Evolutionary conservation across 1,140 invertebrate species (phyloP), one percentile per base, ranked within the genome.

Genomic region (Apolygus lucorum): DNA sequence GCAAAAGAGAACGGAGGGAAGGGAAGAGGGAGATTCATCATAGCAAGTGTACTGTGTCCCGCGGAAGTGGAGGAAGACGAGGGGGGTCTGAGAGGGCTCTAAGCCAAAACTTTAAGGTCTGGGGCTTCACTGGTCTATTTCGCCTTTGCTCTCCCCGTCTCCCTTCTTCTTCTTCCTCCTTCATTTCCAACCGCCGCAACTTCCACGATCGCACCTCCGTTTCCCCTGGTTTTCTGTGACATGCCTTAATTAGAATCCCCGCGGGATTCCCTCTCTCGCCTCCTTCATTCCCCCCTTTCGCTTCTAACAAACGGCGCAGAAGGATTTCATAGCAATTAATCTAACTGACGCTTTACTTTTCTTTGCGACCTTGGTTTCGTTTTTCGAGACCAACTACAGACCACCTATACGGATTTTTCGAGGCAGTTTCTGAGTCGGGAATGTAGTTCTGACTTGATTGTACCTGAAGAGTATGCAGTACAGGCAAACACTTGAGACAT

Each of bases 311-410:
- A 63, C 62, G n/a, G 62, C 22, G 62, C 62, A 27, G 27, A 63
- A 27, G 62, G 62, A 63, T 63, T 63, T 63, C 27, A 63, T 63
- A 25, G 21, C 27, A 63, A 63, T 63, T 63, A 63, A 63, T 63
- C 62, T 27, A 25, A 25, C 62, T 25, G 62, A 63, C 62, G 27
- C 62, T 63, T 63, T 14, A 42, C 34, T 42, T 42, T 42, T 42
- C 34, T 42, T 8, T 17, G 34, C 17, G 34, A 42, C 34, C 34
- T 42, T 42, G 34, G 17, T 42, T n/a, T n/a, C n/a, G n/a, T n/a
- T n/a, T n/a, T n/a, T n/a, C n/a, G 34, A 17, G 34, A 42, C 17
- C 4, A 4, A 8, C 34, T 4, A 17, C 34, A 42, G 34, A 42
- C 34, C 34, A 42, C 34, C 34, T 42, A 42, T 8, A 42, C 4